Conservation (phyloP, 1,140 invertebrate species). For the Arion vulgaris region DNA sequence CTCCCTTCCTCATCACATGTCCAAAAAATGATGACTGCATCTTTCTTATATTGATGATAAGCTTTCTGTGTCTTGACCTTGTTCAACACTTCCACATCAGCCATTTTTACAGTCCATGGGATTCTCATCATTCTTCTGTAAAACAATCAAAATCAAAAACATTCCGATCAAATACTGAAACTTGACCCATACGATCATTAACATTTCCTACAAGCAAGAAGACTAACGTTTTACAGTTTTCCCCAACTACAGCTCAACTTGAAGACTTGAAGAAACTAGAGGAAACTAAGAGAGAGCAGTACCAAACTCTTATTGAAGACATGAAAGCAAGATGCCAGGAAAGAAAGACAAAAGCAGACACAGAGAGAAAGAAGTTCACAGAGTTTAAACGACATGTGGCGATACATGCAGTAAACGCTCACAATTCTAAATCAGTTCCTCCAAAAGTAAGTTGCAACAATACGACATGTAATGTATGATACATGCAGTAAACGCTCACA, state of each 20-base stretch:
- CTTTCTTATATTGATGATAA: no score
- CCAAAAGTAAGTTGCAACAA: slow-evolving; percentile 65
- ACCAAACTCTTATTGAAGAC: slow-evolving; percentile 63
- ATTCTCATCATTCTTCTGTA: no score
- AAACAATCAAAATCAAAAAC: no score
- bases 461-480: slow-evolving; percentile 66
- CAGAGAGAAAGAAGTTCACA: slow-evolving; percentile 64
- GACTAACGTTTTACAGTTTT: no score
- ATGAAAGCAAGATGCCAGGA: slow-evolving; percentile 65
- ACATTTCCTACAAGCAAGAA: no score
- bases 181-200: no score
- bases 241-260: slow-evolving; percentile 59
- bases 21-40: no score
- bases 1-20: no score
- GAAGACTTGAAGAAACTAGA: slow-evolving; percentile 68
- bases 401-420: slow-evolving; percentile 63
- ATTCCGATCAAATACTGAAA: no score
- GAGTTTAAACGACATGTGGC: slow-evolving; percentile 70
- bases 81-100: no score
- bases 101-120: no score
- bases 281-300: slow-evolving; percentile 55
- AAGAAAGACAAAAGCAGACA: slow-evolving; percentile 63
- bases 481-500: slow-evolving; percentile 65
- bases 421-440: slow-evolving; percentile 68
- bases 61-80: no score